A percentile compares a stretch with the other conserved stretches of the same genome.
Evolutionary conservation across 2,888 invertebrate genomes (phyloP).

Genomic region (Myopa testacea): DNA sequence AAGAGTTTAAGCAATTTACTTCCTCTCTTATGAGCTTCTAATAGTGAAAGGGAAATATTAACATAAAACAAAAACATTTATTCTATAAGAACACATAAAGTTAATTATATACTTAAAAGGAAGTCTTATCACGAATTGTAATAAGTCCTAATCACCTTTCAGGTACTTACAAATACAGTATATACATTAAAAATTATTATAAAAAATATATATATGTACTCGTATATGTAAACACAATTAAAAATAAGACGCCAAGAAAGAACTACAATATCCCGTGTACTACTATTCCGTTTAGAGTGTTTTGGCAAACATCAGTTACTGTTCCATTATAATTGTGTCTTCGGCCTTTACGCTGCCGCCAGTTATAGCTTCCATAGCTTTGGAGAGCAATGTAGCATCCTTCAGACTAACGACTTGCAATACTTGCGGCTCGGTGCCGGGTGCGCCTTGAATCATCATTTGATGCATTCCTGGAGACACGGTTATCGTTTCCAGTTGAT

Average conservation of each 20-base stretch:
- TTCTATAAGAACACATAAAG: neutral
- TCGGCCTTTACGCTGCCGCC: constrained; percentile 77
- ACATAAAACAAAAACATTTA: neutral
- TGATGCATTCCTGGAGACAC: constrained; percentile 84
- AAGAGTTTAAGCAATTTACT: too few species aligned
- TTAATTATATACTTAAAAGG: constrained; percentile 6
- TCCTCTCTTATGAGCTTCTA: too few species aligned
- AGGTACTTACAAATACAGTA: constrained; percentile 50
- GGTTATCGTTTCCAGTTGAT: constrained; percentile 80
- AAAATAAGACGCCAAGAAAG: constrained; percentile 5
- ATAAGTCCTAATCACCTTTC: constrained; percentile 49
- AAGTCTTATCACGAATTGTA: constrained; percentile 12
- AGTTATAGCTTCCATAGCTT: constrained; percentile 80
- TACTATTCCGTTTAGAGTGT: neutral
- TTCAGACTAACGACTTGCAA: constrained; percentile 87
- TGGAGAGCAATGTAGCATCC: constrained; percentile 84
- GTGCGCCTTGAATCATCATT: constrained; percentile 81
- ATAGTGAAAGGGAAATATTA: constrained; percentile 21
- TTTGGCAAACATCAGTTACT: constrained; percentile 51
- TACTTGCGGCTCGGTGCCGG: constrained; percentile 79
- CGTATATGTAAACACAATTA: constrained; percentile 30
- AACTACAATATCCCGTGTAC: neutral
- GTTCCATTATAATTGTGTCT: constrained; percentile 71
- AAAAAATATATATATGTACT: constrained; percentile 29
- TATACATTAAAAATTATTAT: constrained; percentile 34